These are phyloP conservation scores for Psammodynastes pulverulentus DNA, from an alignment of 2,113 vertebrate species.

Conservation along the genomic window DNA sequence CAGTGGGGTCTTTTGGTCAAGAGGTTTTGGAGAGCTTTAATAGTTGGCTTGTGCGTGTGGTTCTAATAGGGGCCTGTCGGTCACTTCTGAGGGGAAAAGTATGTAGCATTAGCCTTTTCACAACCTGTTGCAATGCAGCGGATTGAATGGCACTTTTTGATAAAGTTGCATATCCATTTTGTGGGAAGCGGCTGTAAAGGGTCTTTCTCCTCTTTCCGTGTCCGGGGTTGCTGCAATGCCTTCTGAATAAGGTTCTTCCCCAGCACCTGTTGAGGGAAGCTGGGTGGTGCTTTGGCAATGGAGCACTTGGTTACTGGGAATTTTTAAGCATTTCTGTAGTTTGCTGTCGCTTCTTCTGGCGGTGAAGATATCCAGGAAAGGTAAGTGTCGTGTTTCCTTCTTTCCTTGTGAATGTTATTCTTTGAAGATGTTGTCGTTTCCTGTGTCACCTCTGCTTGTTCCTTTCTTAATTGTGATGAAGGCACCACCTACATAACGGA, in stretches of 20 bases:
- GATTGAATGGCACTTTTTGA: too few species aligned
- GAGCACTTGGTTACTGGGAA: too few species aligned
- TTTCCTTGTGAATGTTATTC: background rate
- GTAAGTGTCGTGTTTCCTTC: background rate
- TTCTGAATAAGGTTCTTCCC: background rate
- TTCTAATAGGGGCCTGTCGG: background rate
- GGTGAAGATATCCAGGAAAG: background rate
- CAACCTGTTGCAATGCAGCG: too few species aligned
- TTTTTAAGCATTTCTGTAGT: background rate
- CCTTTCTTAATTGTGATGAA: background rate
- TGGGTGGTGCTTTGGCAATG: background rate
- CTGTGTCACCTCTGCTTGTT: background rate
- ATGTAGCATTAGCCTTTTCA: too few species aligned
- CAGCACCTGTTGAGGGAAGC: background rate
- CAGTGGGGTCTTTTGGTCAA: background rate
- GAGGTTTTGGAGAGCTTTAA: background rate
- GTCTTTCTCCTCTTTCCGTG: too few species aligned
- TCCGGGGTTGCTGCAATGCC: too few species aligned
- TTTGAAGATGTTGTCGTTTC: too few species aligned
- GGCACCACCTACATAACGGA: background rate
- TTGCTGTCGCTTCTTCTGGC: background rate
- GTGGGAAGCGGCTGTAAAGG: background rate
- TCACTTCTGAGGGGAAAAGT: too few species aligned
- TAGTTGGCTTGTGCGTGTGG: background rate
- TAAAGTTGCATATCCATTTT: too few species aligned